Conservation (phyloP, 2,797 vertebrate genomes). For the Yasuhikotakia modesta region DNA sequence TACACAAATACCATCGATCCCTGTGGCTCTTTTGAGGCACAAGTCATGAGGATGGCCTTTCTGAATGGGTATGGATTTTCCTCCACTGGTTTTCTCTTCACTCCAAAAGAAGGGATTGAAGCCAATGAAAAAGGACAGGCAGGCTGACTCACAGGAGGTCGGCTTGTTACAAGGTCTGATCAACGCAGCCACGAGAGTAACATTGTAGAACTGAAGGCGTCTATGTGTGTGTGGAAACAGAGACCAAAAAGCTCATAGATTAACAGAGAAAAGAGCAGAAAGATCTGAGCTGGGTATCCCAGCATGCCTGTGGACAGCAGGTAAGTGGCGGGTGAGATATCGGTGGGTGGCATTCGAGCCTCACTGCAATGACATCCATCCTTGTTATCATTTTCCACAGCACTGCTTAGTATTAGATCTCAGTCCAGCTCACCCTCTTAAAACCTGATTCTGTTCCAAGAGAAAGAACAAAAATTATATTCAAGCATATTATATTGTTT, state of each 20-base stretch:
- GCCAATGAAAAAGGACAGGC: slow-evolving; percentile 43
- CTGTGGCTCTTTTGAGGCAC: slow-evolving; percentile 27
- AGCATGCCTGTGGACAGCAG: slow-evolving; percentile 21
- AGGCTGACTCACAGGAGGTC: slow-evolving; percentile 33
- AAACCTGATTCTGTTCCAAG: not conserved
- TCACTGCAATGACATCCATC: slow-evolving; percentile 36
- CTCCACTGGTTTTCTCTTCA: slow-evolving; percentile 30
- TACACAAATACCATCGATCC: slow-evolving; percentile 55
- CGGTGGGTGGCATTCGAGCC: slow-evolving; percentile 1
- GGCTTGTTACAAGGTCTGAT: slow-evolving; percentile 53
- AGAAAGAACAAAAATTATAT: not conserved
- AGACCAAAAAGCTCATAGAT: slow-evolving; percentile 47
- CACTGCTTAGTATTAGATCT: not conserved
- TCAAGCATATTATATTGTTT: too few relatives aligned
- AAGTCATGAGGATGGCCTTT: slow-evolving; percentile 41
- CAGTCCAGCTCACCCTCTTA: slow-evolving; percentile 1
- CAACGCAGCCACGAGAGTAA: slow-evolving; percentile 38
- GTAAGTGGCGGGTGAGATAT: slow-evolving; percentile 19
- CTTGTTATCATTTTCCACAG: slow-evolving; percentile 28
- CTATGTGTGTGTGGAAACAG: slow-evolving; percentile 44
- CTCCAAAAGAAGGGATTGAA: slow-evolving; percentile 50
- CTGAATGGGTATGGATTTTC: slow-evolving; percentile 55
- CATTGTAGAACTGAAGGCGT: slow-evolving; percentile 38
- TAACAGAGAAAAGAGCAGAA: not conserved
- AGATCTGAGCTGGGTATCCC: slow-evolving; percentile 14